Evolutionary conservation across 2,888 invertebrate genomes (phyloP).

Genomic region (Octonoba sinensis): DNA sequence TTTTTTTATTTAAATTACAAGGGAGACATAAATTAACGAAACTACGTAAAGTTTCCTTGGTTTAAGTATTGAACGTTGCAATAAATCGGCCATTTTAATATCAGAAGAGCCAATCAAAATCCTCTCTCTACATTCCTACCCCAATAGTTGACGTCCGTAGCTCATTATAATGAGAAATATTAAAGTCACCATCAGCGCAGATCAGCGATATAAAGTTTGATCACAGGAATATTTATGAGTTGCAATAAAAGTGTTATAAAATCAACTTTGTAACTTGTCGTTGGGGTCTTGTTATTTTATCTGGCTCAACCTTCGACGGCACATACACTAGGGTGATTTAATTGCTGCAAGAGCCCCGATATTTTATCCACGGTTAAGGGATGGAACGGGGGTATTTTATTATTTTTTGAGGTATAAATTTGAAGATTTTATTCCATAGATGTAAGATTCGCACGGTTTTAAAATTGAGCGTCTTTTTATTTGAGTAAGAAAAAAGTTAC

Average conservation of each 20-base stretch:
- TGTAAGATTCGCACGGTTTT: background rate
- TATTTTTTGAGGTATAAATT: constrained; percentile 7
- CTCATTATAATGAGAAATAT: constrained; percentile 22
- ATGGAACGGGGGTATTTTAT: constrained; percentile 4
- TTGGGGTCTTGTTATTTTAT: background rate
- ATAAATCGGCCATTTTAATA: constrained; percentile 25
- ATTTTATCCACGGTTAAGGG: background rate
- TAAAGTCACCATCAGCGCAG: constrained; percentile 3
- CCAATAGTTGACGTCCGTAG: background rate
- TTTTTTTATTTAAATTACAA: too few relatives aligned
- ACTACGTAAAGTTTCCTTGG: too few relatives aligned
- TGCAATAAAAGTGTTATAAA: constrained; percentile 30
- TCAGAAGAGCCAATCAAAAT: constrained; percentile 16
- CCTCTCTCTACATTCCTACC: background rate
- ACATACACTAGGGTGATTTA: background rate
- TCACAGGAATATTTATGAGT: constrained; percentile 39
- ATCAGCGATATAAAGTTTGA: constrained; percentile 22
- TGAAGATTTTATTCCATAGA: background rate
- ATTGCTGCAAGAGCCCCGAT: constrained; percentile 27
- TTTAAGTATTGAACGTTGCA: background rate
- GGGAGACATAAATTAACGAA: too few relatives aligned
- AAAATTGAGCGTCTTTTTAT: background rate
- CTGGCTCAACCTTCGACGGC: background rate
- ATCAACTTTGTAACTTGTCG: constrained; percentile 11
- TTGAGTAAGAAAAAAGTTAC: background rate